Evolutionary conservation across 2,888 invertebrate genomes (phyloP), one percentile per base, ranked within the genome.

Genomic region (Oligia fasciuncula): DNA sequence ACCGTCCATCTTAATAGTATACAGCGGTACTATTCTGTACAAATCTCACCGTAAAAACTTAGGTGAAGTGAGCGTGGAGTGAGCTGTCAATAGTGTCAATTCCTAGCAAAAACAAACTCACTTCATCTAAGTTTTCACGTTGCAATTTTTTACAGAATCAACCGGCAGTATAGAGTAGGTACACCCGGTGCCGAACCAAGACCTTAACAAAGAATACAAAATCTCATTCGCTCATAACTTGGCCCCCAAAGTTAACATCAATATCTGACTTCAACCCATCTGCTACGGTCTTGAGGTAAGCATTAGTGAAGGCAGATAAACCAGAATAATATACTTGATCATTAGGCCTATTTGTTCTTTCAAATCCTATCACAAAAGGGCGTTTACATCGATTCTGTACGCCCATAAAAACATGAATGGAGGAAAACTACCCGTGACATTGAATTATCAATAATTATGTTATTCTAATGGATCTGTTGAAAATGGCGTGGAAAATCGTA

Each of bases 211-310:
- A 63, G 23, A 54, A 62, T 23, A 0, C 13, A 1, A 19, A 62
- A 46, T 23, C 4, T 23, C 5, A 46, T 0, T 69, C 71, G 13
- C 83, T 71, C 14, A 66, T 81, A 46, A 76, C 84, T 89, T 87
- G 73, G 17, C 23, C 77, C 83, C 19, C 76, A 76, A 66, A 69
- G 49, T 72, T 67, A 77, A 85, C 83, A 84, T 88, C 84, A 86
- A 91, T 90, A 91, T 89, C 84, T 84, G 90, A 91, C 90, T 91
- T 90, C 88, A 91, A 90, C 90, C 87, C 87, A 93, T 93, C 91
- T 89, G 92, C 87, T 89, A 93, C 92, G 93, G 91, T 91, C 87
- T 83, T 79, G 80, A 87, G 86, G 88, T 87, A 87, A 84, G 88
- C 89, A 90, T 92, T 91, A 90, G 87, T 85, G 82, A 85, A 90